Conservation (phyloP, 1,140 invertebrate species). For the Dinoponera quadriceps region DNA sequence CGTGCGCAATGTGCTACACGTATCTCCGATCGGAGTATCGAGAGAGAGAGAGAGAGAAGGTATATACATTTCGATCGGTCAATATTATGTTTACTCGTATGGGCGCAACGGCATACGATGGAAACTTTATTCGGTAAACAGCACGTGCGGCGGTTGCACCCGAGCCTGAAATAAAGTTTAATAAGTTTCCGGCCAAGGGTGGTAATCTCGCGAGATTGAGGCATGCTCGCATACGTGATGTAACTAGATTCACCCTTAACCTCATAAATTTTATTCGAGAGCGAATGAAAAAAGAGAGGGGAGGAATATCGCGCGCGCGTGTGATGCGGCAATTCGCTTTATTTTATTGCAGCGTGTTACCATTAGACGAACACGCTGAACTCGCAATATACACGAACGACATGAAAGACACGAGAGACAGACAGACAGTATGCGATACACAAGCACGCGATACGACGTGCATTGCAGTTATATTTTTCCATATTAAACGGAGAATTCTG, state of each 20-base stretch:
- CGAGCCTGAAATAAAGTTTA: conserved; percentile 20
- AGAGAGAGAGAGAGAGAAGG: too few species aligned
- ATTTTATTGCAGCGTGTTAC: neutral
- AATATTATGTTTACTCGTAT: conserved; percentile 44
- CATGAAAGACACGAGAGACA: neutral
- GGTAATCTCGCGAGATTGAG: conserved; percentile 14
- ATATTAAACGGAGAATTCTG: neutral
- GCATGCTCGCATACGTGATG: neutral
- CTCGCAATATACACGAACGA: neutral
- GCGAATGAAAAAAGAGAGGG: neutral
- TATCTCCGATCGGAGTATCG: neutral
- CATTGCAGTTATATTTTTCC: neutral
- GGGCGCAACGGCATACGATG: neutral
- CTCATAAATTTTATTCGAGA: conserved; percentile 24
- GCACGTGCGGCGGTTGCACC: neutral
- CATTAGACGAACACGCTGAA: neutral
- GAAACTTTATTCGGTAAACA: conserved; percentile 43
- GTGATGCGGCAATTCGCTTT: conserved; percentile 1
- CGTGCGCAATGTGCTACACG: neutral
- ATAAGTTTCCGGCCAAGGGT: neutral
- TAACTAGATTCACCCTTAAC: neutral
- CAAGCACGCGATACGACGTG: too few species aligned
- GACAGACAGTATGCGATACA: too few species aligned
- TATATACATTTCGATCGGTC: too few species aligned
- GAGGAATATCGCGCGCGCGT: too few species aligned